phyloP scores from a whole-genome alignment of 2,888 invertebrate species.

The Mesochorus sp. region DNA sequence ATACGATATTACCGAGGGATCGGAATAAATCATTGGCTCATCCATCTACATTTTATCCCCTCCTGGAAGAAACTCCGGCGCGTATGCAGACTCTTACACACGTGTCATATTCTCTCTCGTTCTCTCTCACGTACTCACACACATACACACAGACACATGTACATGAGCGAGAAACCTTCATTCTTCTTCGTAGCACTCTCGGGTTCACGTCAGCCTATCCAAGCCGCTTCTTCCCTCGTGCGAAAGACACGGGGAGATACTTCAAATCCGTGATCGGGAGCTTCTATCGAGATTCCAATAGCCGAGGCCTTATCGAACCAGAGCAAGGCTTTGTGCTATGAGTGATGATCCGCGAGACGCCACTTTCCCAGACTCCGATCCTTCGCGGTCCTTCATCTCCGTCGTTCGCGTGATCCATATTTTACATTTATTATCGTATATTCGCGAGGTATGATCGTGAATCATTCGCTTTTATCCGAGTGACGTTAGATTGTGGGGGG shows the following conservation, averaged over 20 bases:
- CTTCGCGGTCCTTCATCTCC: constrained; percentile 67
- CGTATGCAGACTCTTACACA: constrained; percentile 53
- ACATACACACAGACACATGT: constrained; percentile 54
- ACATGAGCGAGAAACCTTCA: constrained; percentile 56
- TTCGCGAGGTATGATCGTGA: constrained; percentile 74
- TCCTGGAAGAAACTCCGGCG: constrained; percentile 67
- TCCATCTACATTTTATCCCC: constrained; percentile 81
- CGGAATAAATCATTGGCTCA: constrained; percentile 81
- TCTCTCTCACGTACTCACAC: constrained; percentile 27
- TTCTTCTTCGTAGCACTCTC: constrained; percentile 56
- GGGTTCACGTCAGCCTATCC: constrained; percentile 42
- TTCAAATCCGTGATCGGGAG: constrained; percentile 79
- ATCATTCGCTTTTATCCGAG: constrained; percentile 71
- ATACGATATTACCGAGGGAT: constrained; percentile 79
- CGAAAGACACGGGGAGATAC: constrained; percentile 67
- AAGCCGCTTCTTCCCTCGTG: constrained; percentile 62
- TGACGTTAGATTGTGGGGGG: constrained; percentile 31
- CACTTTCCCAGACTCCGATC: constrained; percentile 50
- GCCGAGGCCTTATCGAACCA: constrained; percentile 76
- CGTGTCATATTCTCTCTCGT: constrained; percentile 45
- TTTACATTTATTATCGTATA: constrained; percentile 81
- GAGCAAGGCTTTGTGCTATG: constrained; percentile 80
- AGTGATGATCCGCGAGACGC: constrained; percentile 78
- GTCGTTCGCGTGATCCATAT: constrained; percentile 68
- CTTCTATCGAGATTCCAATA: constrained; percentile 81